phyloP scores from a whole-genome alignment of 1,140 invertebrate genomes.

The Magallana gigas region DNA sequence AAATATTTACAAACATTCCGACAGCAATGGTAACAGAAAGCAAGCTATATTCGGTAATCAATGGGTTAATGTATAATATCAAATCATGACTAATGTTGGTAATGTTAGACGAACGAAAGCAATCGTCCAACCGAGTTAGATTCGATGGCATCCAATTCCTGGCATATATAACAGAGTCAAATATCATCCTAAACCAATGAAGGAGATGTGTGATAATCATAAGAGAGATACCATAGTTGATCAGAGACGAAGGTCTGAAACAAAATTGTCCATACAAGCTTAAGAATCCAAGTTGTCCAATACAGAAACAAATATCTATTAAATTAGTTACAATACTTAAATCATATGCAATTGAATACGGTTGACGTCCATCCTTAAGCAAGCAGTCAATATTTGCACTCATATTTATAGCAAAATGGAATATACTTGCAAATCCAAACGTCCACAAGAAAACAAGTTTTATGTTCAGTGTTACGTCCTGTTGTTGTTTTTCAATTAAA shows the following conservation, averaged over 20 bases:
- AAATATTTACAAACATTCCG: neutral
- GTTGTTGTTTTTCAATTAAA: neutral
- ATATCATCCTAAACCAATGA: neutral
- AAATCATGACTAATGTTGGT: neutral
- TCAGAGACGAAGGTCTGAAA: neutral
- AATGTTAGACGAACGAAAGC: neutral
- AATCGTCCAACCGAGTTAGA: neutral
- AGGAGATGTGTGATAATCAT: neutral
- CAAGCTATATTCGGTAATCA: neutral
- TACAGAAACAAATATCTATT: neutral
- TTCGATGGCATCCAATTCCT: conserved; percentile 3
- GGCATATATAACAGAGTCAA: conserved; percentile 27
- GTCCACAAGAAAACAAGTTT: neutral
- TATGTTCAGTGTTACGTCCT: neutral
- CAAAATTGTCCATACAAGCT: neutral
- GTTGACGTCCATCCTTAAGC: neutral
- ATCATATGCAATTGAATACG: neutral
- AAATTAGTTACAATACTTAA: neutral
- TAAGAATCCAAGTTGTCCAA: conserved; percentile 11
- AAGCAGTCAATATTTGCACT: neutral
- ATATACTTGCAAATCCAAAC: neutral
- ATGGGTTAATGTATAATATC: neutral
- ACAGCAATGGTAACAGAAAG: neutral
- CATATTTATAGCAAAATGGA: neutral
- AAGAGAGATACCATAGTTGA: neutral